Conservation (phyloP, 1,140 invertebrate species). For the Neodiprion lecontei region DNA sequence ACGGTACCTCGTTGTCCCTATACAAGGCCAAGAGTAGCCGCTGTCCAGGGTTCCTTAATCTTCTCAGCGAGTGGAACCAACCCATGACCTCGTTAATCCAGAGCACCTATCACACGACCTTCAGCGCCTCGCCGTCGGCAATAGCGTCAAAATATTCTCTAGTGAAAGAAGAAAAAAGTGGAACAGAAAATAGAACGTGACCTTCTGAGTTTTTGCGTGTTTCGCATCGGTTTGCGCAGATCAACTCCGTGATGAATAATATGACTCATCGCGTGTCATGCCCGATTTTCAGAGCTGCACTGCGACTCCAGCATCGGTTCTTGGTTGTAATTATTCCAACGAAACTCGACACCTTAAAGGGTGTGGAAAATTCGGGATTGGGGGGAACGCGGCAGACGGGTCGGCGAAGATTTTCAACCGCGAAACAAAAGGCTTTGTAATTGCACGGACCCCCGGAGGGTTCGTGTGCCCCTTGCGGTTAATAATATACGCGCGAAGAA, state of each 20-base stretch:
- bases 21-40: conserved; percentile 30
- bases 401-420: conserved; percentile 34
- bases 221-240: not conserved
- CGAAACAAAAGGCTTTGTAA: conserved; percentile 60
- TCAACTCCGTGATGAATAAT: not conserved
- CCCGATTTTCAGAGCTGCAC: not conserved
- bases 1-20: conserved; percentile 35
- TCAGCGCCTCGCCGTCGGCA: conserved; percentile 19
- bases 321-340: not conserved
- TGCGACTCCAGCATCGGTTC: not conserved
- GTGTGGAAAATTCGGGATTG: conserved; percentile 11
- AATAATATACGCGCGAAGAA: conserved; percentile 52
- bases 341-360: not conserved
- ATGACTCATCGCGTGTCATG: not conserved
- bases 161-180: not conserved
- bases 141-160: not conserved
- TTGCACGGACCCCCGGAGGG: conserved; percentile 46
- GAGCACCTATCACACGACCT: conserved; percentile 24
- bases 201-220: no score
- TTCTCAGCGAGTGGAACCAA: conserved; percentile 42
- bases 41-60: conserved; percentile 32
- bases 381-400: not conserved
- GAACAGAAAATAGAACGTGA: not conserved
- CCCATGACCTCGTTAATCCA: conserved; percentile 43
- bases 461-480: conserved; percentile 28